A percentile compares a stretch with the other conserved stretches of the same genome.
Conservation (phyloP, 2,888 invertebrate species). For the Frankliniella intonsa region DNA sequence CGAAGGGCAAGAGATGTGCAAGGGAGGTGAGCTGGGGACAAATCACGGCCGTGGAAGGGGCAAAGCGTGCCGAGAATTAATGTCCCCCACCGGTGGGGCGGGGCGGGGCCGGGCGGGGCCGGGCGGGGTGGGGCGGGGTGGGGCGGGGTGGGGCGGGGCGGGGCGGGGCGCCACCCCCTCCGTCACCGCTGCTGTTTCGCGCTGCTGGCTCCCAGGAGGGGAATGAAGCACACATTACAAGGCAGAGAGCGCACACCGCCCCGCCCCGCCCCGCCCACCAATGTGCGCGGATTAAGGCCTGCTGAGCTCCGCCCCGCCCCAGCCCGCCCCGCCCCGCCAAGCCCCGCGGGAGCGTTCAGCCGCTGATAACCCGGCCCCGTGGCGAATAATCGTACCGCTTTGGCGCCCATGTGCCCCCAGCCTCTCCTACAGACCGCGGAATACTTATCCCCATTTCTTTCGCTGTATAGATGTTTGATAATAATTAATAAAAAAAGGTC, state of each 20-base stretch:
- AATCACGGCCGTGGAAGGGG: neutral
- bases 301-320: neutral
- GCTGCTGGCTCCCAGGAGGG: slow-evolving; percentile 6
- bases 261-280: slow-evolving; percentile 5
- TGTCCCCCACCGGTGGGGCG: neutral
- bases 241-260: neutral
- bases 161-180: neutral
- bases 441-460: too few species aligned
- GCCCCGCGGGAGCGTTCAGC: slow-evolving; percentile 10
- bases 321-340: neutral
- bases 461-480: too few species aligned
- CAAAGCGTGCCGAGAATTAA: neutral
- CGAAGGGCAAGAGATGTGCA: neutral
- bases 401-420: neutral
- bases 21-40: neutral
- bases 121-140: too few species aligned
- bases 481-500: too few species aligned
- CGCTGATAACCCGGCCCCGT: neutral
- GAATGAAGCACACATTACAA: slow-evolving; percentile 25
- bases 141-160: too few species aligned
- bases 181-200: neutral
- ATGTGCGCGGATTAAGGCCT: neutral
- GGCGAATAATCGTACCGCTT: slow-evolving; percentile 10
- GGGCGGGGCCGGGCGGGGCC: too few species aligned
- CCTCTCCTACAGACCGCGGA: neutral